Conservation (phyloP, 2,888 invertebrate species). For the Cheilosia grossa region DNA sequence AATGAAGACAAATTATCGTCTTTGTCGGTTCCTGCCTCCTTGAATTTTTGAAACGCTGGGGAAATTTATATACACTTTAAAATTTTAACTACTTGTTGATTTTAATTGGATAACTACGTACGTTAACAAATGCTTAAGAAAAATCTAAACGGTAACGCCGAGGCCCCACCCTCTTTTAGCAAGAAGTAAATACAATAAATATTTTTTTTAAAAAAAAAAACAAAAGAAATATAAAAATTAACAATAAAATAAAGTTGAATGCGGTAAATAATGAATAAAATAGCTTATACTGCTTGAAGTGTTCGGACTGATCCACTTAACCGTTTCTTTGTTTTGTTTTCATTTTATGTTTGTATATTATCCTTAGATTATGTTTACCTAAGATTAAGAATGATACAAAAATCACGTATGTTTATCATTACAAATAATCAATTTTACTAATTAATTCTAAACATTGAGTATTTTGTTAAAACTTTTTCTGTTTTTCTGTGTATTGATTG, state of each 20-base stretch:
- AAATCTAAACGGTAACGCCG: no score
- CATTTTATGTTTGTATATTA: constrained; percentile 34
- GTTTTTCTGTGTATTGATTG: constrained; percentile 43
- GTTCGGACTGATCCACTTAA: constrained; percentile 63
- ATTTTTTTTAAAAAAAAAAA: neutral
- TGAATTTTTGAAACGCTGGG: no score
- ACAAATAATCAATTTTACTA: constrained; percentile 71
- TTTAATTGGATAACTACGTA: no score
- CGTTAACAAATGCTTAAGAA: no score
- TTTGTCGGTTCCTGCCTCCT: no score
- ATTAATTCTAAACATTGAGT: constrained; percentile 72
- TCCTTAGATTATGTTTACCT: constrained; percentile 38
- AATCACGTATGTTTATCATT: constrained; percentile 61
- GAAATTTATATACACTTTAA: no score
- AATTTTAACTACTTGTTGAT: no score
- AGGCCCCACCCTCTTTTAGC: no score
- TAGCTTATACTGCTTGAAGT: constrained; percentile 30
- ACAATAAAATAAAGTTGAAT: neutral
- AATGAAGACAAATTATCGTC: no score
- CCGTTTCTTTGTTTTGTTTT: constrained; percentile 21
- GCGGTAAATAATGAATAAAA: neutral
- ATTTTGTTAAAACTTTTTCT: constrained; percentile 31
- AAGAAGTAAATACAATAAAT: neutral
- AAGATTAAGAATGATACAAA: constrained; percentile 55
- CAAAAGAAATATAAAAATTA: no score